Evolutionary conservation across 2,113 vertebrate species (phyloP), one percentile per base, ranked within the genome.

Genomic region (rat (Rattus norvegicus)): DNA sequence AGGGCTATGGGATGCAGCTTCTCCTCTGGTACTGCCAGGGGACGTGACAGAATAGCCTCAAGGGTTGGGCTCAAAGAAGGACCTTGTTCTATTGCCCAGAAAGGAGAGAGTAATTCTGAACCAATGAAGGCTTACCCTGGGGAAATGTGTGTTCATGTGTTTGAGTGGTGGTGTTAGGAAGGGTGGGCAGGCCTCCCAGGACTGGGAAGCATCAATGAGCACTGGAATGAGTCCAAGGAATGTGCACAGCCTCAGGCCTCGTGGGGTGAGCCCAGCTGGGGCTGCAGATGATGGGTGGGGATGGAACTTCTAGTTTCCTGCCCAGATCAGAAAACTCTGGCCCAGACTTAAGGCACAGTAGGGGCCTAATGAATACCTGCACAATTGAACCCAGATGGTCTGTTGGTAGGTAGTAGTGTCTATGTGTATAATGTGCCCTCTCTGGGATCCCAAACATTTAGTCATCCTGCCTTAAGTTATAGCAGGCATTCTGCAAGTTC

Each of bases 21-120:
- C 95, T 96, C 92, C 92, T 97, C 95, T 97, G 96, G 97, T 97
- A 97, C 92, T 97, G 97, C 97, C 95, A 97, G 95, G 97, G 92
- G 93, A 97, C 0, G 80, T 94, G 94, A 97, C 91, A 88, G 87
- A 96, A 93, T 12, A 94, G 97, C 79, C 63, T 85, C 79, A 97
- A 96, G 94, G 91, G 86, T 20, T 85, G 65, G 75, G 83, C 93
- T 98, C 97, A 98, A 96, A 96, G 84, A 95, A 97, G 59, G 96
- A 97, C 96, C 95, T 97, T 98, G 93, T 98, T 97, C 91, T 96
- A 83, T 26, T 83, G 80, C 8, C 33, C 91, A 96, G 85, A 92
- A 95, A 97, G 80, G 72, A 83, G 26, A 95, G 39, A 93, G 93
- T 77, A 72, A 92, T 96, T 97, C 93, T 92, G 88, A 88, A 93